Base-by-base conservation (phyloP, 2,888 invertebrate genomes). In the Oeneis ivallda region DNA sequence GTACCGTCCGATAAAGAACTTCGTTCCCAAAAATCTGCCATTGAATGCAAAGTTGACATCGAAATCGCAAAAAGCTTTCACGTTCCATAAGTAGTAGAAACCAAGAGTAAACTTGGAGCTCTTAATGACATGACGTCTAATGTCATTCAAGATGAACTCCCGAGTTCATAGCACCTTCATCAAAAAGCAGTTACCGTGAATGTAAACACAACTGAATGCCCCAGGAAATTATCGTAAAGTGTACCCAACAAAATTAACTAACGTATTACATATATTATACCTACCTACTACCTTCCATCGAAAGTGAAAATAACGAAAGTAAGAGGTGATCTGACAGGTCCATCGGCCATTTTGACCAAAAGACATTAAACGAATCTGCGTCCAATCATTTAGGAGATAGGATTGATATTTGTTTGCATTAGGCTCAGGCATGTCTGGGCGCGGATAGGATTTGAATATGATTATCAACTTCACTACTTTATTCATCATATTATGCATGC, bases 271-370 rank as follows among this genome's bases (percentile, higher is more conserved):
- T 76, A 72, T 69, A 76, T 52, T 81, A 49, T 57, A 54, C 37
- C 76, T 57, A 54, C 37, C 76, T 80, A 81, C 84, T 81, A 80
- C 81, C 82, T 82, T 76, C 76, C 70, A 82, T 84, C 78, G 90
- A 91, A 91, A 91, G 91, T 81, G 80, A 81, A 80, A 81, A 76
- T 76, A 78, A 74, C 75, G 80, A 80, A 80, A 81, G 80, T 80
- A 78, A 81, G 72, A 79, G 77, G 78, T 75, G 76, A 76, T 75
- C 74, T 68, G 73, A 78, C 78, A 69, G 71, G 78, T 78, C 67
- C 66, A 73, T 74, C 67, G 70, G 70, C 74, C 74, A 75, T 76
- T 76, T 77, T 75, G 73, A 73, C 70, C 70, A 77, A 76, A 62
- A 61, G 19, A 43, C 56, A 41, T 70, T 26, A 64, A 70, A 71